Evolutionary conservation across 2,888 invertebrate species (phyloP), one percentile per base, ranked within the genome.

Genomic region (Platycnemis pennipes): DNA sequence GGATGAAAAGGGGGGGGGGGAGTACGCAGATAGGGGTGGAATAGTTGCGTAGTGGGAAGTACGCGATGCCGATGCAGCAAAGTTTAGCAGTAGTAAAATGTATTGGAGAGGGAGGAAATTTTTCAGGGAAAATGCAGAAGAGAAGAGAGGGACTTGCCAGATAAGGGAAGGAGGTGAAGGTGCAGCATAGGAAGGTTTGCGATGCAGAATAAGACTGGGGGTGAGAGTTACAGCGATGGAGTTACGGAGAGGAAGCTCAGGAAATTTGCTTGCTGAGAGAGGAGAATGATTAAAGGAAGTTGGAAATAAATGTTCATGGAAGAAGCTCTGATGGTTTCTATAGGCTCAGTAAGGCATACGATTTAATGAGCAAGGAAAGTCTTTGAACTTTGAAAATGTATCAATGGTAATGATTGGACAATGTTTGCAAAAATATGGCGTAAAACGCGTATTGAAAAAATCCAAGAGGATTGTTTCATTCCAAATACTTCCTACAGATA

Each of bases 251-350:
- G n/a, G 22, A 63, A 42, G 42, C 0, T 31, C 1, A 42, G 42
- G 26, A 42, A 26, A 22, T 56, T 44, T 37, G 44, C 42, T 37
- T 42, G 2, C 13, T 26, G 46, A 46, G 44, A 44, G 7, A 31
- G 53, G 37, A 77, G 77, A 26, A 11, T 63, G n/a, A 26, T 49
- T 19, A 42, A 19, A 26, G 63, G 31, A 45, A 31, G 44, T 63
- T 37, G 91, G 13, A 89, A 91, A 63, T 91, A 69, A 63, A 91
- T 87, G 87, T 77, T 8, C 37, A 13, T 22, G 45, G 87, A 45
- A 63, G 91, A 16, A 69, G 69, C 45, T 69, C 63, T 69, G 91
- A 0, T 37, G 77, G 77, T 26, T 77, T 77, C 77, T 44, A 91
- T 63, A 69, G 91, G 91, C 91, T 63, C 63, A 63, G 69, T 63